Evolutionary conservation across 2,888 invertebrate genomes (phyloP).

Genomic region (Lithosia quadra): DNA sequence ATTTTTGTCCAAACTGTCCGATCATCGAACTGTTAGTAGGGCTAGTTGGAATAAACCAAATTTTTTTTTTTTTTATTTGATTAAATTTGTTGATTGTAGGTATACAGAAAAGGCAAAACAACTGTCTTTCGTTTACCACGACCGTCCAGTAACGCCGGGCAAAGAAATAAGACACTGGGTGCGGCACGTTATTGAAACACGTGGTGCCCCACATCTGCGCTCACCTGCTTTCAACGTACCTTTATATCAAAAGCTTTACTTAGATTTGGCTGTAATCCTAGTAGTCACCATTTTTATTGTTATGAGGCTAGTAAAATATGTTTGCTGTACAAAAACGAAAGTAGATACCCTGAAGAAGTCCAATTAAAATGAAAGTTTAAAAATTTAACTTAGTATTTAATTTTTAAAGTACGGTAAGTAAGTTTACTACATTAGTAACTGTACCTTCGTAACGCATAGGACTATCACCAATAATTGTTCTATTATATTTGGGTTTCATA

Average conservation of each 20-base stretch:
- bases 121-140: constrained; percentile 59
- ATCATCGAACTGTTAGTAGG: neutral
- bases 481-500: no score
- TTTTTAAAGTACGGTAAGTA: no score
- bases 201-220: constrained; percentile 62
- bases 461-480: no score
- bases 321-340: neutral
- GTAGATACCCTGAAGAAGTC: neutral
- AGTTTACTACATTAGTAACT: no score
- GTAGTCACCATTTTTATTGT: neutral
- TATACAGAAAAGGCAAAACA: constrained; percentile 56
- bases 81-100: constrained; percentile 47
- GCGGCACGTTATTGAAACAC: constrained; percentile 59
- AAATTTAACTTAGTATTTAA: no score
- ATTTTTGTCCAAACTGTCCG: no score
- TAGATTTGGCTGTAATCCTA: constrained; percentile 45
- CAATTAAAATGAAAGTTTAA: neutral
- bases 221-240: constrained; percentile 58
- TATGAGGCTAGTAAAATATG: neutral
- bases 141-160: constrained; percentile 56
- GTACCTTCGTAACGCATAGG: no score
- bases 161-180: constrained; percentile 62
- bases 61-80: no score
- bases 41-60: no score
- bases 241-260: constrained; percentile 64